Conservation (phyloP, 2,888 invertebrate genomes). For the Acleris emargana region DNA sequence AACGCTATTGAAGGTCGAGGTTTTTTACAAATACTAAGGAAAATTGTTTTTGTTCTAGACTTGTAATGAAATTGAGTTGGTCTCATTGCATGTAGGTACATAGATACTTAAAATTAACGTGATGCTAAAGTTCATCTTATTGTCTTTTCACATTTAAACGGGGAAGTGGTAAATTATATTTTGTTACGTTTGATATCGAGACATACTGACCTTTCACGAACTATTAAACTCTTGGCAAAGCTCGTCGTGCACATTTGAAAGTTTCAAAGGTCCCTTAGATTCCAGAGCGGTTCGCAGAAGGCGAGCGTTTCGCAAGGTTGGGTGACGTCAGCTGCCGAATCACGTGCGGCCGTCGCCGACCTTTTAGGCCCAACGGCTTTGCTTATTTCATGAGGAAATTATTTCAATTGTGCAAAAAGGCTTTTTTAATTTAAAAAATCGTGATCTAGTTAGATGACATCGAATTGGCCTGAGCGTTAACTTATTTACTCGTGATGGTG, state of each 20-base stretch:
- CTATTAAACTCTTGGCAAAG: constrained; percentile 17
- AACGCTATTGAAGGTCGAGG: constrained; percentile 17
- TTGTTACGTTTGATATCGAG: background rate
- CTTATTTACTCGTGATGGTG: no score
- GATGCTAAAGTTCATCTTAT: background rate
- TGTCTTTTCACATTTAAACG: background rate
- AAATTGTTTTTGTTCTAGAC: constrained; percentile 15
- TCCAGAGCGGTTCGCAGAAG: constrained; percentile 36
- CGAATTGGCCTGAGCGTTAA: no score
- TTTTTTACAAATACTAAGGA: constrained; percentile 20
- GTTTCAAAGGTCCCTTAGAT: constrained; percentile 32
- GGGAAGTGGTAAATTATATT: background rate
- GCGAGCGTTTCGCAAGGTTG: constrained; percentile 46
- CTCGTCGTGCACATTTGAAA: background rate
- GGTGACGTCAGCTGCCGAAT: constrained; percentile 56
- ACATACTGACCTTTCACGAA: constrained; percentile 25
- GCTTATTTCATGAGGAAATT: constrained; percentile 26
- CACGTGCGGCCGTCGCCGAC: constrained; percentile 57
- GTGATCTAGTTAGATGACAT: no score
- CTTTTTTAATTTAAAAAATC: background rate
- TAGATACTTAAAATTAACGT: background rate
- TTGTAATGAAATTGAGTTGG: constrained; percentile 4
- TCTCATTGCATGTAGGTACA: background rate
- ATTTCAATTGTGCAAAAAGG: constrained; percentile 27
- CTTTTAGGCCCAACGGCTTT: constrained; percentile 47